phyloP scores from a whole-genome alignment of 2,888 invertebrate species.

The Tribolium freemani region DNA sequence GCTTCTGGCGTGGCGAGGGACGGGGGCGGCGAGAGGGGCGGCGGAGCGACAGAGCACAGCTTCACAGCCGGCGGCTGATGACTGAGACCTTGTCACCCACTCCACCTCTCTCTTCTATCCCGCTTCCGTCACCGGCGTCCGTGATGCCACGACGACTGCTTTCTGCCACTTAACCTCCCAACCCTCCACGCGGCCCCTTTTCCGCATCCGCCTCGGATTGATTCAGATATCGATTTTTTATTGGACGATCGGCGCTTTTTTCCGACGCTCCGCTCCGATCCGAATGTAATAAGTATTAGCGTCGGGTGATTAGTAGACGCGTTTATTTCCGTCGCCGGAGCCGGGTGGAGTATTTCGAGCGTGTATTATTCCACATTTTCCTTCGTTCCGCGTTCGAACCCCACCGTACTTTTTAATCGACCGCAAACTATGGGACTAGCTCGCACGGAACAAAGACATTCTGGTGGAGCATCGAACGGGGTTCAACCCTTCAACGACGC shows the following conservation, averaged over 20 bases:
- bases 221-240: slow-evolving; percentile 53
- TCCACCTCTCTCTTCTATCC: slow-evolving; percentile 52
- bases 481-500: neutral
- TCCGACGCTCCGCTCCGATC: neutral
- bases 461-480: neutral
- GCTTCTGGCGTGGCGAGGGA: slow-evolving; percentile 23
- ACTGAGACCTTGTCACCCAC: slow-evolving; percentile 63
- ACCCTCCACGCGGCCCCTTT: slow-evolving; percentile 52
- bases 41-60: slow-evolving; percentile 42
- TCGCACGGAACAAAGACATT: slow-evolving; percentile 14
- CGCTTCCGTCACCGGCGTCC: slow-evolving; percentile 57
- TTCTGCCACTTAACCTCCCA: slow-evolving; percentile 55
- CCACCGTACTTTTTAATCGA: slow-evolving; percentile 29
- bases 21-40: slow-evolving; percentile 41
- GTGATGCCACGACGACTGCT: slow-evolving; percentile 57
- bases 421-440: slow-evolving; percentile 20
- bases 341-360: slow-evolving; percentile 2
- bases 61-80: slow-evolving; percentile 59
- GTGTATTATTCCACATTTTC: slow-evolving; percentile 18
- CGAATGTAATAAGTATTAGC: slow-evolving; percentile 26
- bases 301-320: slow-evolving; percentile 38
- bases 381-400: slow-evolving; percentile 9
- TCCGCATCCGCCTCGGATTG: slow-evolving; percentile 51
- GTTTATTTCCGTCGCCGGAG: slow-evolving; percentile 25
- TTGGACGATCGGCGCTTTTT: slow-evolving; percentile 26